Percentiles rank a stretch among this genome's conserved stretches.
Conservation (phyloP, 1,140 invertebrate genomes). For the Caligus rogercresseyi region DNA sequence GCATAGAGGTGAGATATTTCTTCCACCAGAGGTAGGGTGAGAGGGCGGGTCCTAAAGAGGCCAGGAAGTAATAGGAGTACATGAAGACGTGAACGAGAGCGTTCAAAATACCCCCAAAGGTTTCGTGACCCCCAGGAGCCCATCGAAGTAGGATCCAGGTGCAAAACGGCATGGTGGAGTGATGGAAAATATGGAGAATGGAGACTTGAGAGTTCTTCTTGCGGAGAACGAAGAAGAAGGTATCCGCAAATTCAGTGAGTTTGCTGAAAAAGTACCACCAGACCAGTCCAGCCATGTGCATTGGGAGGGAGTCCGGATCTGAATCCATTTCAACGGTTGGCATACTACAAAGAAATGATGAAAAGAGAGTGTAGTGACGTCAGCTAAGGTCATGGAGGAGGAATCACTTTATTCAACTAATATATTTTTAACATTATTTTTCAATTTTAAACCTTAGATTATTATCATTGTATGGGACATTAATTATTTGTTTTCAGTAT, state of each 20-base stretch:
- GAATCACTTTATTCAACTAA: too few species aligned
- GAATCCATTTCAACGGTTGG: not conserved
- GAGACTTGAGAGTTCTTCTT: constrained; percentile 67
- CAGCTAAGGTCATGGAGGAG: too few species aligned
- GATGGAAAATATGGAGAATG: constrained; percentile 74
- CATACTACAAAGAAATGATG: constrained; percentile 5
- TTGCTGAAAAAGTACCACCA: constrained; percentile 39
- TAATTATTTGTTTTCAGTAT: too few species aligned
- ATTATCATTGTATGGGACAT: too few species aligned
- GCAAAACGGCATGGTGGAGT: constrained; percentile 45
- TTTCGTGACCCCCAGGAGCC: constrained; percentile 23
- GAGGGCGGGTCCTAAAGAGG: constrained; percentile 35
- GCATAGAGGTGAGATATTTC: constrained; percentile 36
- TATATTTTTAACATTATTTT: too few species aligned
- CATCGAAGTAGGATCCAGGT: constrained; percentile 24
- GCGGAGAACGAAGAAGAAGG: constrained; percentile 61
- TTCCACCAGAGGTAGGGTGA: constrained; percentile 39
- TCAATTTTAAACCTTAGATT: too few species aligned
- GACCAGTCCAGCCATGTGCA: constrained; percentile 23
- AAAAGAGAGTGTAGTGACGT: not conserved
- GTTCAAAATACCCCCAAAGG: constrained; percentile 32
- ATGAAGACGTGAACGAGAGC: constrained; percentile 40
- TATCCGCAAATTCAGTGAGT: constrained; percentile 35
- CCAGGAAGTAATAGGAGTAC: constrained; percentile 38
- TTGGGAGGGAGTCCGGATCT: constrained; percentile 1